Base-by-base conservation (phyloP, 2,113 vertebrate species). In the Pipra filicauda region DNA sequence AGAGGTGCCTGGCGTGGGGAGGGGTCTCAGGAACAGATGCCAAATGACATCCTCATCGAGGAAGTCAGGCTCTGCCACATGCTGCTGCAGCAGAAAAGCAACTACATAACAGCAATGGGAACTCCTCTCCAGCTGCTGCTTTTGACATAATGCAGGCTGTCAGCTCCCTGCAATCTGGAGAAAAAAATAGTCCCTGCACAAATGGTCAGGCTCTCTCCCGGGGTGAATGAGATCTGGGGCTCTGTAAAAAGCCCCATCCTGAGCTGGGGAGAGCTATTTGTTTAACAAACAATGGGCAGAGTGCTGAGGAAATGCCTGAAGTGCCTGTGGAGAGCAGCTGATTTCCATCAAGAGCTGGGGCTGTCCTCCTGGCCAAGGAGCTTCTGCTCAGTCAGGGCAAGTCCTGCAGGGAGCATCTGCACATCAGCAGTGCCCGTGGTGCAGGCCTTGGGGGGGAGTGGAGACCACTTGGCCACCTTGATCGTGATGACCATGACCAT, bases 201-300 rank as follows among this genome's bases (percentile, higher is more conserved):
- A 43, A 43, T 46, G 49, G 87, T 71, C 46, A 71, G 88, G 30
- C 85, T 93, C 27, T 55, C 64, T 93, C 48, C 58, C 2, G 1
- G 76, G 72, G 78, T 75, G 85, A 86, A 83, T 83, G 92, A 91
- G 82, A n/a, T 75, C 27, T 1, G 61, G 72, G 69, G n/a, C 83
- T 92, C 65, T 76, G 35, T 58, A 64, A 26, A 35, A 72, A 81
- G 82, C 16, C 43, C 21, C 48, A 73, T 93, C 59, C 71, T 7
- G 3, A 72, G 59, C 72, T 72, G 71, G 15, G 48, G 76, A 88
- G 31, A 57, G 39, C 39, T 66, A 4, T 91, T 96, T 96, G 79
- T 93, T 82, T 86, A 69, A 48, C 0, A 24, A 88, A 91, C 93
- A 95, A 84, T 77, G 83, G 80, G 73, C 61, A 95, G 93, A 94